Conservation (phyloP, 30 jellyfish, hydroid and myxozoan species). For the Rhopilema esculentum region DNA sequence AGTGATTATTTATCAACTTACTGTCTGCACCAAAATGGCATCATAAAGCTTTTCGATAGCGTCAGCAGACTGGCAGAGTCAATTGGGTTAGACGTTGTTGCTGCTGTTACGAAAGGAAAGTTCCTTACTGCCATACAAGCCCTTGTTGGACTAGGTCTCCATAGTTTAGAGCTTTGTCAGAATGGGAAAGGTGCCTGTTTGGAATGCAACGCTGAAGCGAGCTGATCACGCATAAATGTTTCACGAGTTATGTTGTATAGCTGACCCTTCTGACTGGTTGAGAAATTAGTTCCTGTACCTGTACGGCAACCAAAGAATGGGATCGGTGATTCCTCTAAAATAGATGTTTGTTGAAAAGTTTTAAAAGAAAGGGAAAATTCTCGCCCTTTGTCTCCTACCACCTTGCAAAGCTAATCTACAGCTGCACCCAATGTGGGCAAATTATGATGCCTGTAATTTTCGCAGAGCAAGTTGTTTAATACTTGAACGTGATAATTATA, state of each 20-base stretch:
- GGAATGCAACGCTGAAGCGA: too few relatives aligned
- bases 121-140: constrained; percentile 34
- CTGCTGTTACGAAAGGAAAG: constrained; percentile 23
- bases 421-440: constrained; percentile 23
- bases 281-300: too few relatives aligned
- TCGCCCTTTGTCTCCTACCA: too few relatives aligned
- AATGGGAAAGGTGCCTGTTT: background rate
- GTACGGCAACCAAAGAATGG: too few relatives aligned
- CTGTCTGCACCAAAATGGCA: background rate
- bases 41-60: constrained; percentile 1
- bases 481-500: background rate
- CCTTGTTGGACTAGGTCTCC: constrained; percentile 16
- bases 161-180: background rate
- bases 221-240: too few relatives aligned
- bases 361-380: too few relatives aligned
- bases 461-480: background rate
- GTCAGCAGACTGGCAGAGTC: constrained; percentile 21
- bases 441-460: background rate
- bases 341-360: too few relatives aligned
- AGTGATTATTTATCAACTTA: background rate
- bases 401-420: constrained; percentile 19
- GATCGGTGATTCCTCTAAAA: too few relatives aligned
- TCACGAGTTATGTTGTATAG: too few relatives aligned
- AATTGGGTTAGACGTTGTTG: constrained; percentile 20
- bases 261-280: too few relatives aligned